These are phyloP conservation scores for Notarius quadriscutis DNA, from an alignment of 2,113 vertebrate species.

Conservation along the genomic window DNA sequence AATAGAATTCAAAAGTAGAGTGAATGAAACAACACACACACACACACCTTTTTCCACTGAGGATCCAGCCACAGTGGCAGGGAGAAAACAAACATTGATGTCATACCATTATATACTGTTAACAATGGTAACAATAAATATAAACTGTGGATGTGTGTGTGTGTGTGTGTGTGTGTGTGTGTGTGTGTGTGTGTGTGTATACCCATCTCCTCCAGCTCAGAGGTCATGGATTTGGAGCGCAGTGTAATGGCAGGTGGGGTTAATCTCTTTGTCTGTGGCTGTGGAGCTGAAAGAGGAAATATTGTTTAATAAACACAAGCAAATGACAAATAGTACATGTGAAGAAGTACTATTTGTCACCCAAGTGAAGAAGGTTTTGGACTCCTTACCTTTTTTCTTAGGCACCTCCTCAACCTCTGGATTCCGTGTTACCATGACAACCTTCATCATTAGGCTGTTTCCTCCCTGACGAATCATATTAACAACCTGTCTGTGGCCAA, in stretches of 20 bases:
- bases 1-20: not conserved
- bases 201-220: slow-evolving; percentile 93
- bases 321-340: not conserved
- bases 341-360: no score
- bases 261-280: slow-evolving; percentile 86
- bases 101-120: not conserved
- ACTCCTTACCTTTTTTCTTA: slow-evolving; percentile 82
- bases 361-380: slow-evolving; percentile 39
- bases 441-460: slow-evolving; percentile 91
- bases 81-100: not conserved
- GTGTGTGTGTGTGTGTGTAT: slow-evolving; percentile 14
- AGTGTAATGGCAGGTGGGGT: slow-evolving; percentile 87
- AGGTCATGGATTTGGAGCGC: slow-evolving; percentile 94
- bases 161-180: not conserved
- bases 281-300: slow-evolving; percentile 72
- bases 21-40: not conserved
- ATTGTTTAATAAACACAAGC: slow-evolving; percentile 43
- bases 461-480: slow-evolving; percentile 93
- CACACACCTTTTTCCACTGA: slow-evolving; percentile 79
- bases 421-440: slow-evolving; percentile 90
- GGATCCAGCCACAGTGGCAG: slow-evolving; percentile 30
- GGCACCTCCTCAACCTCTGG: slow-evolving; percentile 87
- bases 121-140: not conserved
- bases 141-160: not conserved
- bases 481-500: slow-evolving; percentile 90